These are phyloP conservation scores for Sebastes aleutianus DNA, from an alignment of 2,797 vertebrate genomes.

Conservation along the genomic window DNA sequence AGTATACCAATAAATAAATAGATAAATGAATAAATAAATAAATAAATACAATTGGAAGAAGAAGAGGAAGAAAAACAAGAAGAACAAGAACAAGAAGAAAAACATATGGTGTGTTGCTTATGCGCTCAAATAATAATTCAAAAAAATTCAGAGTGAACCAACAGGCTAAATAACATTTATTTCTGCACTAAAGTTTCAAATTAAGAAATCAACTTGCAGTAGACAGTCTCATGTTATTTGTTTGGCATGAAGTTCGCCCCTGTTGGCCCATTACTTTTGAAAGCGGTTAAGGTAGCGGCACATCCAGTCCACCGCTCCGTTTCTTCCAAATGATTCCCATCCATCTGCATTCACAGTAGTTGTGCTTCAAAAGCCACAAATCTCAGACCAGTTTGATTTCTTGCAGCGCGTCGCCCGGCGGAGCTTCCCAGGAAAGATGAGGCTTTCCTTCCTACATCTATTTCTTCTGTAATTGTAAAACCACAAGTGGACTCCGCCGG, in stretches of 20 bases:
- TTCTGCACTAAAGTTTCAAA: neutral
- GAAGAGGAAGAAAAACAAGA: too few species aligned
- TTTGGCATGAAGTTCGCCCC: neutral
- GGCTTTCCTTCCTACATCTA: constrained; percentile 12
- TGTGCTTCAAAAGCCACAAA: constrained; percentile 11
- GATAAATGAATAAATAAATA: too few species aligned
- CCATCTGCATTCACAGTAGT: constrained; percentile 18
- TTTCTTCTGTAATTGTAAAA: constrained; percentile 36
- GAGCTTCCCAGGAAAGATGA: constrained; percentile 11
- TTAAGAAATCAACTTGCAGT: neutral
- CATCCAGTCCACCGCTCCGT: neutral
- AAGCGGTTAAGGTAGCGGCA: neutral
- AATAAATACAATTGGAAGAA: too few species aligned
- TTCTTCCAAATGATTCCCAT: constrained; percentile 24
- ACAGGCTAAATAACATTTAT: neutral
- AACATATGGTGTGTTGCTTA: too few species aligned
- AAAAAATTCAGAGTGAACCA: neutral
- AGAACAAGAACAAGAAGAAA: too few species aligned
- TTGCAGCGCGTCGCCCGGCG: neutral
- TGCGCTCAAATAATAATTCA: too few species aligned
- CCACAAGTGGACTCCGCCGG: constrained; percentile 9
- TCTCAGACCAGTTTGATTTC: constrained; percentile 21
- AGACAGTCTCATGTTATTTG: neutral
- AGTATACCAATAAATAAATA: too few species aligned
- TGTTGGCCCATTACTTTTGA: constrained; percentile 24